A percentile compares a stretch with the other conserved stretches of the same genome.
phyloP scores from a whole-genome alignment of 2,888 invertebrate species.

The Arrhopalites spinosus region DNA sequence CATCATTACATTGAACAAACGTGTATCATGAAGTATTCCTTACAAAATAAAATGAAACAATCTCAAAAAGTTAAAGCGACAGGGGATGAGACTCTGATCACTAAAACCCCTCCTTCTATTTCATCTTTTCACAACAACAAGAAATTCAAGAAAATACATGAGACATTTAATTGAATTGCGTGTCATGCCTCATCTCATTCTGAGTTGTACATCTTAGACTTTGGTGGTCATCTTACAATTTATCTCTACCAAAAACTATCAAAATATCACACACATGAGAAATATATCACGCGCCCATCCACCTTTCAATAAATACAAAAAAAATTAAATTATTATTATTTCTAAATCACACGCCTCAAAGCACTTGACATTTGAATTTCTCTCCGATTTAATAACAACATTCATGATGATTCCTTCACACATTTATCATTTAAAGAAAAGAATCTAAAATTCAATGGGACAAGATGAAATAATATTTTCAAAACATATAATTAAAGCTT shows the following conservation, averaged over 20 bases:
- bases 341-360: not conserved
- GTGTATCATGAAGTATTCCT: not conserved
- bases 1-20: not conserved
- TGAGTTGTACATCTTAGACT: not conserved
- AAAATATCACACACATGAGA: not conserved
- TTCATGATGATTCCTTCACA: not conserved
- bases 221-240: conserved; percentile 1
- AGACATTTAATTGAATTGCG: not conserved
- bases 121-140: not conserved
- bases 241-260: not conserved
- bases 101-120: not conserved
- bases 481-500: conserved; percentile 18
- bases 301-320: not conserved
- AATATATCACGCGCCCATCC: not conserved
- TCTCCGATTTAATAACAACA: not conserved
- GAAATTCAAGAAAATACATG: not conserved
- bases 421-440: not conserved
- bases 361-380: not conserved
- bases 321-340: not conserved
- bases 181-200: not conserved
- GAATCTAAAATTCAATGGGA: not conserved
- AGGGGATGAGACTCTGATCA: not conserved
- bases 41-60: not conserved
- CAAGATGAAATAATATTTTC: not conserved
- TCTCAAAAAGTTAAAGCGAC: not conserved